These are phyloP conservation scores for Sardina pilchardus DNA, from an alignment of 2,113 vertebrate genomes.

Conservation along the genomic window DNA sequence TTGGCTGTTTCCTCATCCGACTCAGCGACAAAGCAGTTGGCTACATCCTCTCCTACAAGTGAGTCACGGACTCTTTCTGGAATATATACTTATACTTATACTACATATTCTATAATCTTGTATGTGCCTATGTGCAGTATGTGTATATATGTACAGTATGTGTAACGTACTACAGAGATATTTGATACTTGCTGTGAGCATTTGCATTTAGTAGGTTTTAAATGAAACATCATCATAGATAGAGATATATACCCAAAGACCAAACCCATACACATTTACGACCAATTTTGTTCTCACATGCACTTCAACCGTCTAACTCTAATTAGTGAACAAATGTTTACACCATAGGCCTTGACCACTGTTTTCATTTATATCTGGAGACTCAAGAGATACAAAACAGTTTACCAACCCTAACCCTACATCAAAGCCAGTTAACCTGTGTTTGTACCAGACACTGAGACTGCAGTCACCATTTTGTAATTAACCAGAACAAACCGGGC, in stretches of 20 bases:
- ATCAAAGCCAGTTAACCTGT: background rate
- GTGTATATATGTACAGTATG: no score
- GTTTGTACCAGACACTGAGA: constrained; percentile 73
- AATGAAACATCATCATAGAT: no score
- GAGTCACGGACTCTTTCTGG: constrained; percentile 48
- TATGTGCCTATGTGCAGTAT: background rate
- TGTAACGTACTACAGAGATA: no score
- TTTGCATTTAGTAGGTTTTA: no score
- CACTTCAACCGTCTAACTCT: background rate
- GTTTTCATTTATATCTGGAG: background rate
- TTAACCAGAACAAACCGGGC: constrained; percentile 71
- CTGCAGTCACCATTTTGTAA: constrained; percentile 83
- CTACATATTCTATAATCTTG: background rate
- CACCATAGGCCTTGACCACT: no score
- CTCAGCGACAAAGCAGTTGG: constrained; percentile 80
- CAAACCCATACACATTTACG: background rate
- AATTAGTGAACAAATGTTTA: background rate
- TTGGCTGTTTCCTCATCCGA: constrained; percentile 82
- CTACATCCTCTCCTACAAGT: constrained; percentile 87
- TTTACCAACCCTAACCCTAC: no score
- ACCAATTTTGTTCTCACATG: background rate
- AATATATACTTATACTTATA: no score
- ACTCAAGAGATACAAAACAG: background rate
- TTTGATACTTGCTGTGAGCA: no score
- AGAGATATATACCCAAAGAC: no score